These are phyloP conservation scores for Phyto melanocephala DNA, from an alignment of 2,888 invertebrate genomes.

Conservation along the genomic window DNA sequence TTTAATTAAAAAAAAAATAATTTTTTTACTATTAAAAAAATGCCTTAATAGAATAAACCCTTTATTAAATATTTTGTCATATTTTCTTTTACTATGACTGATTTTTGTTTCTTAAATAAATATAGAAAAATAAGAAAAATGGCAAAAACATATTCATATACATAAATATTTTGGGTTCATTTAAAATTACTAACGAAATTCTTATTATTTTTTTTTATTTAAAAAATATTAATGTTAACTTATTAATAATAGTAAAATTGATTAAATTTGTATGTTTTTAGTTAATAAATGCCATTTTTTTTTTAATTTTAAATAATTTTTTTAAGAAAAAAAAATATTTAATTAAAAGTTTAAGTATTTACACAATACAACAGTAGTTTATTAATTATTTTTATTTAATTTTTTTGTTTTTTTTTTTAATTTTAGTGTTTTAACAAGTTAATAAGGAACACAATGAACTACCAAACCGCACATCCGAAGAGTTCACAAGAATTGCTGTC, in stretches of 20 bases:
- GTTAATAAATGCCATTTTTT: constrained; percentile 57
- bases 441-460: constrained; percentile 64
- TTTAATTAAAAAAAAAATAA: no score
- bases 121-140: no score
- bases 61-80: background rate
- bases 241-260: no score
- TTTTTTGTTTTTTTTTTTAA: no score
- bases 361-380: constrained; percentile 62
- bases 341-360: constrained; percentile 53
- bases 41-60: background rate
- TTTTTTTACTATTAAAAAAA: background rate
- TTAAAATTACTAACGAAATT: background rate
- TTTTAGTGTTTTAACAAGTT: constrained; percentile 30
- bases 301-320: background rate
- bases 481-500: no score
- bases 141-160: background rate
- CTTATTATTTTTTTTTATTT: background rate
- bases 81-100: no score
- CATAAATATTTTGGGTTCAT: background rate
- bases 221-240: no score
- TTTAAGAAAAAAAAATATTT: constrained; percentile 30
- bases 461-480: constrained; percentile 59
- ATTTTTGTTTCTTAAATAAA: no score
- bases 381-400: constrained; percentile 31
- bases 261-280: no score